A percentile compares a stretch with the other conserved stretches of the same genome.
These are phyloP conservation scores for Phalangium opilio DNA, from an alignment of 2,888 invertebrate species.

Conservation along the genomic window DNA sequence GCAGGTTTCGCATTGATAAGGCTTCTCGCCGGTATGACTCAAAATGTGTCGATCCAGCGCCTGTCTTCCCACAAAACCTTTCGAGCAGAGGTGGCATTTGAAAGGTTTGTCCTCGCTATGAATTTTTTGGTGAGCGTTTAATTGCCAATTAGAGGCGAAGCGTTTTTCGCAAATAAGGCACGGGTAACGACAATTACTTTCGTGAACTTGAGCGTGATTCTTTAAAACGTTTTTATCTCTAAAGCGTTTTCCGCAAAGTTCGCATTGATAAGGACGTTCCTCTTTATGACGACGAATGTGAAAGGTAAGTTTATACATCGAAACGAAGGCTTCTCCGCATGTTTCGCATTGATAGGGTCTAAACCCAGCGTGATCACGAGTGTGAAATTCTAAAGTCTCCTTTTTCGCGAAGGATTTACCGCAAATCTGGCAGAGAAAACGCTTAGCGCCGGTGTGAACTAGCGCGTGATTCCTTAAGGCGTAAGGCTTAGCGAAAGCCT, in stretches of 20 bases:
- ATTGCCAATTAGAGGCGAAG: neutral
- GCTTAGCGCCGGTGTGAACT: neutral
- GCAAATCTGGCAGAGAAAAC: slow-evolving; percentile 1
- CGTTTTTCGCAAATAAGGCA: neutral
- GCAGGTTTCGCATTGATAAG: neutral
- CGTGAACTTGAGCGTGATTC: neutral
- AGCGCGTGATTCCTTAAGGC: neutral
- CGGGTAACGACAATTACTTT: neutral
- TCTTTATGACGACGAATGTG: too few species aligned
- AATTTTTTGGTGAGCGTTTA: neutral
- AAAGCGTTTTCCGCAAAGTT: slow-evolving; percentile 1
- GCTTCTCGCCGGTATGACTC: neutral
- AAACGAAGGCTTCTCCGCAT: too few species aligned
- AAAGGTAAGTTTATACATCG: too few species aligned
- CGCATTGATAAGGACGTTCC: neutral
- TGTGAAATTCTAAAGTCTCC: neutral
- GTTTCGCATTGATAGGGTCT: too few species aligned
- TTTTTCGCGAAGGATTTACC: neutral
- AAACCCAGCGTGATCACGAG: too few species aligned
- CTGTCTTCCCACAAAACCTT: neutral
- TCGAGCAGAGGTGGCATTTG: neutral
- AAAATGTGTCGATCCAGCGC: neutral
- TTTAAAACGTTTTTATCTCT: neutral
- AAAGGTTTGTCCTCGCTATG: slow-evolving; percentile 1
- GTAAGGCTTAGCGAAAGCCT: neutral